Base-by-base conservation (phyloP, 2,888 invertebrate species). In the Zeuzera pyrina region DNA sequence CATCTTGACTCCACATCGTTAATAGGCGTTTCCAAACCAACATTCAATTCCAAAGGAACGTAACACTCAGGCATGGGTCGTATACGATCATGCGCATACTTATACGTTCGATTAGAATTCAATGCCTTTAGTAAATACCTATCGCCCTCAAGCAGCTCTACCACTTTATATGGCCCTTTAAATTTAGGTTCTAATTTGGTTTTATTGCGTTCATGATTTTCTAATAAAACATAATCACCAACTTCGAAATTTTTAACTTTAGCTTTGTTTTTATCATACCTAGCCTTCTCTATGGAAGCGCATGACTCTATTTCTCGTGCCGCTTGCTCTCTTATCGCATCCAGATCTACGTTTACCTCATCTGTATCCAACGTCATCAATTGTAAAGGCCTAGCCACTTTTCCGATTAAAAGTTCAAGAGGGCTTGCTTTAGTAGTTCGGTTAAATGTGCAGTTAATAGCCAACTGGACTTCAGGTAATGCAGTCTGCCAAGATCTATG, bases 111-210 rank as follows among this genome's bases (percentile, higher is more conserved):
- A n/a, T n/a, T n/a, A n/a, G n/a, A n/a, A n/a, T n/a, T n/a, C n/a
- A n/a, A n/a, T n/a, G n/a, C 21, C 12, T 35, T 36, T 8, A 49
- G 14, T 0, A 7, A 10, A 27, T 49, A 45, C 2, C 45, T 12
- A 22, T 49, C 45, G 10, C 38, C 39, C 3, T 39, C 39, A 7
- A 43, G 15, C 0, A 49, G 8, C 7, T 46, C 41, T 5, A 37
- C 24, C 0, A 48, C 25, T 29, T 38, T 22, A 29, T 41, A 47
- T 0, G 47, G 43, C 0, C 45, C 50, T 23, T 34, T 44, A 27
- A 22, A 48, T 22, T 45, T 51, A 0, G 46, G 36, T 12, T 47
- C 46, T 2, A 51, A 28, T 15, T 49, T 49, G 1, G 39, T 38
- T 30, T 45, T 40, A 23, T 49, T 44, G 1, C 45, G 32, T 26